Evolutionary conservation across 2,113 vertebrate species (phyloP).

Genomic region (Entosphenus tridentatus): DNA sequence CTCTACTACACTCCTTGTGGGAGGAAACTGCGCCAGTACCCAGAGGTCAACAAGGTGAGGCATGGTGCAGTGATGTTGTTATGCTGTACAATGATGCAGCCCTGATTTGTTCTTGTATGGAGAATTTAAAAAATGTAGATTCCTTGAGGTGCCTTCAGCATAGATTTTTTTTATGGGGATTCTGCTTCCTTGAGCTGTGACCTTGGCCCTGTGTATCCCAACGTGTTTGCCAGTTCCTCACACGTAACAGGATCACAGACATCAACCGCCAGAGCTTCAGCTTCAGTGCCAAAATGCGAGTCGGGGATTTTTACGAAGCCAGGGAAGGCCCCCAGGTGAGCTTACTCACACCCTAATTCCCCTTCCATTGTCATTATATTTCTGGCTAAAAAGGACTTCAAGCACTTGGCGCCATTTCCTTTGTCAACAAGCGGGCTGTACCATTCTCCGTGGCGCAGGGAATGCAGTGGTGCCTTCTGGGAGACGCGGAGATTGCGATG

Average conservation of each 20-base stretch:
- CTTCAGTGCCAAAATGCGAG: slow-evolving; percentile 90
- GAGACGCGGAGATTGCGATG: slow-evolving; percentile 48
- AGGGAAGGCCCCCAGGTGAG: slow-evolving; percentile 78
- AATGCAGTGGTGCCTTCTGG: slow-evolving; percentile 61
- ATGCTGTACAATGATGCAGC: no score
- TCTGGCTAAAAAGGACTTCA: neutral
- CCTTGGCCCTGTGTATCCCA: no score
- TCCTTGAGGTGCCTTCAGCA: no score
- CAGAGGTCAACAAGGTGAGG: slow-evolving; percentile 72
- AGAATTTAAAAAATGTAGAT: no score
- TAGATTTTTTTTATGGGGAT: no score
- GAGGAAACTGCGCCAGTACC: slow-evolving; percentile 74
- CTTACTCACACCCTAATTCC: slow-evolving; percentile 1
- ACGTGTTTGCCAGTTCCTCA: slow-evolving; percentile 47
- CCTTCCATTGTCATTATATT: neutral
- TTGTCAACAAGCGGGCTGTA: neutral
- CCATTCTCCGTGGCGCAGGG: slow-evolving; percentile 35
- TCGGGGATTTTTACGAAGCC: slow-evolving; percentile 94
- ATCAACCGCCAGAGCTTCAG: slow-evolving; percentile 91
- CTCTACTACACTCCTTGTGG: slow-evolving; percentile 79
- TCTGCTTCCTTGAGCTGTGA: no score
- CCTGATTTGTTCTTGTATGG: no score
- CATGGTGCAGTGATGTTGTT: neutral
- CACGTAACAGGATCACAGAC: slow-evolving; percentile 73
- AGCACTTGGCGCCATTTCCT: slow-evolving; percentile 1